phyloP scores from a whole-genome alignment of 2,888 invertebrate species.

The Sesia bembeciformis region DNA sequence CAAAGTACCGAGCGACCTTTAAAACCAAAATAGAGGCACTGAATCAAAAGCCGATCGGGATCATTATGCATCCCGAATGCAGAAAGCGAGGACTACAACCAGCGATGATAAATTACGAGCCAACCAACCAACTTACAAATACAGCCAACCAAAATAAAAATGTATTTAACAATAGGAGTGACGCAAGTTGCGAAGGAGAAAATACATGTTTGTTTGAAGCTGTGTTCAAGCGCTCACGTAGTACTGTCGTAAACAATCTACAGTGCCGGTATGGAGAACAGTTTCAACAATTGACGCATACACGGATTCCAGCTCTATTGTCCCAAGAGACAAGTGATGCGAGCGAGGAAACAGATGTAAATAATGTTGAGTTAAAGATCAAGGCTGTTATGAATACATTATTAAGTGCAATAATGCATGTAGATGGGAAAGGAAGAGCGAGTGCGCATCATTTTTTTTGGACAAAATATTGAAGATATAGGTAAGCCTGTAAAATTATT shows the following conservation, averaged over 20 bases:
- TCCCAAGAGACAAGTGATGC: constrained; percentile 16
- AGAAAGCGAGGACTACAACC: constrained; percentile 11
- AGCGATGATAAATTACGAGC: constrained; percentile 7
- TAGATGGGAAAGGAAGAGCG: no score
- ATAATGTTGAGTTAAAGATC: constrained; percentile 9
- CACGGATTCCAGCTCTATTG: constrained; percentile 35
- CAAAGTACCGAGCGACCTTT: constrained; percentile 17
- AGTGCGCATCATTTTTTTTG: no score
- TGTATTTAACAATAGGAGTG: no score
- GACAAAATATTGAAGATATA: no score
- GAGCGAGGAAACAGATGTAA: constrained; percentile 27
- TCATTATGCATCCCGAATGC: constrained; percentile 20
- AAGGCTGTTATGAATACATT: no score
- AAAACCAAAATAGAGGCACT: constrained; percentile 28
- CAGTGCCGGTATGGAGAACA: constrained; percentile 31
- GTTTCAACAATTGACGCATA: constrained; percentile 26
- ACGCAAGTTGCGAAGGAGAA: background rate
- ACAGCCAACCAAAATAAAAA: no score
- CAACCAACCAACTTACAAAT: no score
- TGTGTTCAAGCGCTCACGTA: constrained; percentile 23
- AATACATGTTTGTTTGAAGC: background rate
- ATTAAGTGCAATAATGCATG: no score
- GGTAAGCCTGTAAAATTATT: no score
- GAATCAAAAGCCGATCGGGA: constrained; percentile 26
- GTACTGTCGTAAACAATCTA: constrained; percentile 27